Conservation (phyloP, 1,140 invertebrate species). For the Pachypeltis micranthus region DNA sequence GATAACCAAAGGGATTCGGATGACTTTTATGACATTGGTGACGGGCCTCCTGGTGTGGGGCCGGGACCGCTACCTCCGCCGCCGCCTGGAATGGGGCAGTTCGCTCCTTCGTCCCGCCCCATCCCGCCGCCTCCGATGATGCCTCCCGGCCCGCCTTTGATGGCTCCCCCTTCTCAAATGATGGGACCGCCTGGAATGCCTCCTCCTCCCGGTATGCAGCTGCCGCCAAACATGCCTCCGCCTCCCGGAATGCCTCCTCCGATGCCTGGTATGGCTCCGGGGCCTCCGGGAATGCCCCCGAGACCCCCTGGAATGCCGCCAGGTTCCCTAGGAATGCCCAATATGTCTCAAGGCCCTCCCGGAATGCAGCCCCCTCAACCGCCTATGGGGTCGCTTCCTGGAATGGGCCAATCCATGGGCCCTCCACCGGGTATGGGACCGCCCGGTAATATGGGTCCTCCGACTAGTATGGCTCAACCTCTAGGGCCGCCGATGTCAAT, state of each 20-base stretch:
- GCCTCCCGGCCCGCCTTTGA: constrained; percentile 5
- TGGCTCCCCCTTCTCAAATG: background rate
- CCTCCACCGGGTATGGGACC: background rate
- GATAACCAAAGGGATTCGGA: background rate
- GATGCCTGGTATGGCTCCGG: background rate
- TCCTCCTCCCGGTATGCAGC: constrained; percentile 14
- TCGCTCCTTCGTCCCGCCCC: background rate
- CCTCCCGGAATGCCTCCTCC: constrained; percentile 7
- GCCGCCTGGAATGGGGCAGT: constrained; percentile 12
- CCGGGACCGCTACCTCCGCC: constrained; percentile 4
- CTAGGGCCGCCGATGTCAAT: background rate
- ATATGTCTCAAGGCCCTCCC: background rate
- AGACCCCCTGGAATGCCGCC: constrained; percentile 5
- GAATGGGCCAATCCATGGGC: constrained; percentile 7
- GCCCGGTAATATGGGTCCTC: background rate
- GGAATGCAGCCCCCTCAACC: background rate
- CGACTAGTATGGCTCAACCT: constrained; percentile 10
- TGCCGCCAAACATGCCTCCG: constrained; percentile 5
- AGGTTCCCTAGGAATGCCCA: background rate
- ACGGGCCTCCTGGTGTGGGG: constrained; percentile 14
- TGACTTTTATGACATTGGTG: constrained; percentile 1
- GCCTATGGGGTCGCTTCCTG: constrained; percentile 4
- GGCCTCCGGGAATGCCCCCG: constrained; percentile 14
- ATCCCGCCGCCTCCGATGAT: constrained; percentile 12
- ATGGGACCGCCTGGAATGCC: constrained; percentile 16